Base-by-base conservation (phyloP, 2,888 invertebrate species). In the Pimpla rufipes region DNA sequence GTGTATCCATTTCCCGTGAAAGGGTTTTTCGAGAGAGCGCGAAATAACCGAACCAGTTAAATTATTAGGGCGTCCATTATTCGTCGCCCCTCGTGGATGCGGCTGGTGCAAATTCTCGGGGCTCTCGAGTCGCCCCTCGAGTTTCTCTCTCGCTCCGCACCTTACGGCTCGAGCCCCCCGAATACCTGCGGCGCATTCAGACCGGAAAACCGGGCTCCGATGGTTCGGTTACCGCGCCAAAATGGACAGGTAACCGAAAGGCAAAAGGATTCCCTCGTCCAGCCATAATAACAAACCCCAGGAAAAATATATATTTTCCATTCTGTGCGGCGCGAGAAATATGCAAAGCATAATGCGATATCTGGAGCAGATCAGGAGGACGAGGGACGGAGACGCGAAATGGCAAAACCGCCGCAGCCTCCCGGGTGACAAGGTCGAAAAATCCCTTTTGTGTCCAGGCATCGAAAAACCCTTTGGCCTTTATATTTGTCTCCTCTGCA, bases 41-140 rank as follows among this genome's bases (percentile, higher is more conserved):
- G 62, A 67, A 79, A 78, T 47, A 81, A 75, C 59, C 70, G 77
- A 81, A 85, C 83, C 85, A 86, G 84, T 87, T 85, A 85, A 87
- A 85, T 86, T 87, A 87, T 88, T 87, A 86, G 77, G 62, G 29
- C 21, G 78, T 74, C 29, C 29, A 29, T 29, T 29, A 5, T 29
- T 5, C 75, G 84, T 87, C 68, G 68, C 29, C 52, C 40, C 13
- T 81, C 29, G 29, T 5, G 67, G 76, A 84, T 83, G 79, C 79
- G 78, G 47, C 81, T 52, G 76, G 81, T 74, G 52, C 57, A 66
- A 66, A 21, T 37, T 23, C 37, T 35, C 70, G 21, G 76, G 73
- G 73, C 71, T 71, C 23, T 68, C 42, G 77, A 57, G 23, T 57
- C 21, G 62, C 59, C 67, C 71, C 57, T 29, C 29, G 29, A 29